Evolutionary conservation across 2,888 invertebrate species (phyloP), one percentile per base, ranked within the genome.

Genomic region (Euplagia quadripunctaria): DNA sequence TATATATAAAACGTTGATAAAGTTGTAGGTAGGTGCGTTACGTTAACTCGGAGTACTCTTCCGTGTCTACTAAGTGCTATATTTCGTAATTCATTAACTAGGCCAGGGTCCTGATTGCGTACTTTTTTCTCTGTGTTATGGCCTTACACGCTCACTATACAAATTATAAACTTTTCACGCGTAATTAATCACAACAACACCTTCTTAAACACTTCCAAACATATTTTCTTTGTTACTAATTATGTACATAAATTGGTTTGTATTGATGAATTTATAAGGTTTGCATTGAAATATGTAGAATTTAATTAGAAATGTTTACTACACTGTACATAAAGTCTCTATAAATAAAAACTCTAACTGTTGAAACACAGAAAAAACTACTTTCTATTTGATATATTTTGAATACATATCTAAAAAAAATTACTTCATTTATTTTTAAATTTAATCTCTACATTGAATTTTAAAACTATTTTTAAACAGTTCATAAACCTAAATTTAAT

Each of bases 1-100:
- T 94, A 94, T 94, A 93, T 94, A 93, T 94, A 94, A 88, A 91
- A 89, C 91, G 88, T 91, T 92, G 92, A 92, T 93, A 91, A 92
- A 91, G 88, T 89, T 85, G 85, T 88, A 92, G 88, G 88, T 88
- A 91, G 82, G 71, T 79, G 79, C 88, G 89, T 89, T 88, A 89
- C 91, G 90, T 88, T 90, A 85, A 86, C 88, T 87, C 87, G 83
- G 85, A 85, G 87, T 88, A 82, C 85, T 93, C 94, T 95, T 95
- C 95, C 95, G 94, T 88, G 89, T 94, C 86, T 89, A 84, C 82
- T 89, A 87, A 92, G 91, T 91, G 90, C 92, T 87, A 85, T 92
- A 94, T 96, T 95, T 96, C 95, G 95, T 95, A 95, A 95, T 93
- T 90, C 88, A 75, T 81, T 88, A 93, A 92, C 91, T 96, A 94